Conservation (phyloP, 2,797 vertebrate genomes). For the Molossus molossus region DNA sequence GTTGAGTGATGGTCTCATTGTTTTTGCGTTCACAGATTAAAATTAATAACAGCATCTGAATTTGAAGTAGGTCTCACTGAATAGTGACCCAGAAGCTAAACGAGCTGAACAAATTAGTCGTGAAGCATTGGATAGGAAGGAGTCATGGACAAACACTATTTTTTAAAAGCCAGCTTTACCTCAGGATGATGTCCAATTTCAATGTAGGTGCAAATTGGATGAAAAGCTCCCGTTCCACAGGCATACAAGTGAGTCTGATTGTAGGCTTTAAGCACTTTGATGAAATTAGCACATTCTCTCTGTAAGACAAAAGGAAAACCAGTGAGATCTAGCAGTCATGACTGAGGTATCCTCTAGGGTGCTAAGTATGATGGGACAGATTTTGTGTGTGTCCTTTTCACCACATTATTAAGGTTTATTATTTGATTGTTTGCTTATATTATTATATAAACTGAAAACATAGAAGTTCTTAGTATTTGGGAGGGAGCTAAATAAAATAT, state of each 20-base stretch:
- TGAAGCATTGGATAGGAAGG: constrained; percentile 48
- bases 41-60: constrained; percentile 79
- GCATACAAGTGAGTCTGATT: constrained; percentile 98
- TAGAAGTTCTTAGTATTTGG: neutral
- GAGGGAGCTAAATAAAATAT: neutral
- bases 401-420: constrained; percentile 64
- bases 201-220: constrained; percentile 97
- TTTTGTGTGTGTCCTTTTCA: constrained; percentile 74
- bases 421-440: constrained; percentile 76
- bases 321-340: constrained; percentile 79
- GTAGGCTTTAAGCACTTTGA: constrained; percentile 96
- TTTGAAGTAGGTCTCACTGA: constrained; percentile 71
- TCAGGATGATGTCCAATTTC: constrained; percentile 97
- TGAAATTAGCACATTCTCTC: constrained; percentile 98
- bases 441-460: constrained; percentile 74
- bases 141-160: constrained; percentile 59
- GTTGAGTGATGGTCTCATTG: constrained; percentile 50
- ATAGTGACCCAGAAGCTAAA: constrained; percentile 48
- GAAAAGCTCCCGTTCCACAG: constrained; percentile 98
- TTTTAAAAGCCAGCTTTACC: constrained; percentile 91
- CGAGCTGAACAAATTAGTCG: constrained; percentile 62
- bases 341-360: constrained; percentile 63
- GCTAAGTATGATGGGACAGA: constrained; percentile 38
- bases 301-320: constrained; percentile 89
- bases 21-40: constrained; percentile 80